Evolutionary conservation across 2,888 invertebrate species (phyloP).

Genomic region (Diachrysia chrysitis): DNA sequence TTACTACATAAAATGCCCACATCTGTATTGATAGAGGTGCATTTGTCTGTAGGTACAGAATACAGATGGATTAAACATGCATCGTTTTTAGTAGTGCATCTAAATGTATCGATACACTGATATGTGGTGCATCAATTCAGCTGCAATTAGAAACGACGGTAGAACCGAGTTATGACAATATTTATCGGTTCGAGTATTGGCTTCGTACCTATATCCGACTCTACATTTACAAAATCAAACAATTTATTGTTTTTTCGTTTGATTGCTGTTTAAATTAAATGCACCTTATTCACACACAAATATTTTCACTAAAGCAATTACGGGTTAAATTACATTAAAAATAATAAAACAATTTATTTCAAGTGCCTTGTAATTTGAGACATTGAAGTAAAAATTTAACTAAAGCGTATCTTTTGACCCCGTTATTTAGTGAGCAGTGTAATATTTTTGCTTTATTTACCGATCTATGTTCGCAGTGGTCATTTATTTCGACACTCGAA

Average conservation of each 20-base stretch:
- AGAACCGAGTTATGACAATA: neutral
- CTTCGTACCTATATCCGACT: neutral
- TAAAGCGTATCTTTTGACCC: constrained; percentile 69
- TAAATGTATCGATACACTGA: neutral
- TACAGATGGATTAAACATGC: too few species aligned
- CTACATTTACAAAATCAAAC: neutral
- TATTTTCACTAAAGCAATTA: constrained; percentile 4
- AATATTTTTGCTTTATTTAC: constrained; percentile 59
- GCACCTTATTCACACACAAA: neutral
- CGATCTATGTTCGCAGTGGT: constrained; percentile 45
- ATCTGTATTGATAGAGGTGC: neutral
- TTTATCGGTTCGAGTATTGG: neutral
- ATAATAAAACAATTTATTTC: constrained; percentile 27
- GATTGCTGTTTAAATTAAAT: neutral
- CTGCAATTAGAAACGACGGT: neutral
- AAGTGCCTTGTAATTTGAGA: constrained; percentile 48
- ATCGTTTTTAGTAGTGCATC: neutral
- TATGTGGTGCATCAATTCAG: neutral
- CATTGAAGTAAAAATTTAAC: constrained; percentile 58
- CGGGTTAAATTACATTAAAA: neutral
- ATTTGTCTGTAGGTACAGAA: too few species aligned
- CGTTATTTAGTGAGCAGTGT: constrained; percentile 62
- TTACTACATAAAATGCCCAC: neutral
- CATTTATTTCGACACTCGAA: constrained; percentile 37
- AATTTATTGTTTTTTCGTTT: too few species aligned